phyloP scores from a whole-genome alignment of 2,113 vertebrate species.

The Grus americana region DNA sequence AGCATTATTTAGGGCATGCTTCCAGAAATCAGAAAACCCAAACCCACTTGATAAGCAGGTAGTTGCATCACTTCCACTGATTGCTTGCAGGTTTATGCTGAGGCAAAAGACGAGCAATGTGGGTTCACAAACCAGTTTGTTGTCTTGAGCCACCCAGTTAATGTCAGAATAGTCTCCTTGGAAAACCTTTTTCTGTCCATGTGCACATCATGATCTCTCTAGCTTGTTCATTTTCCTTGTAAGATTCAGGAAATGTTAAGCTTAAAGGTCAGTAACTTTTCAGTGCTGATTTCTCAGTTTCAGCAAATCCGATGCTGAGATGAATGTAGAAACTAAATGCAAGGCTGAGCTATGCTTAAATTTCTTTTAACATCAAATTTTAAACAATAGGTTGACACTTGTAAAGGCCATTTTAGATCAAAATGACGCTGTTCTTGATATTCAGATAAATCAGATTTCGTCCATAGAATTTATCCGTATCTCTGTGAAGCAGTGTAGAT shows the following conservation, averaged over 20 bases:
- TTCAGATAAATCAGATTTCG: background rate
- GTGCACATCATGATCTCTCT: background rate
- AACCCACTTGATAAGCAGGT: conserved; percentile 26
- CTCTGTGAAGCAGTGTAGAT: background rate
- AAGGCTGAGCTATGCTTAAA: background rate
- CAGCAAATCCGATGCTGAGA: background rate
- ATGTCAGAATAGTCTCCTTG: background rate
- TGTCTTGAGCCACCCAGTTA: background rate
- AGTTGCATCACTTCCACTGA: conserved; percentile 24
- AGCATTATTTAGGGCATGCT: background rate
- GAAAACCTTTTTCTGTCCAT: background rate
- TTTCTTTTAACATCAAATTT: background rate
- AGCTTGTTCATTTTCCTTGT: background rate
- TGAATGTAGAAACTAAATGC: background rate
- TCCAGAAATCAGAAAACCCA: conserved; percentile 2
- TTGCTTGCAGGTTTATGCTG: conserved; percentile 34
- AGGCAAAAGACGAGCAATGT: background rate
- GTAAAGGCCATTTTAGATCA: background rate
- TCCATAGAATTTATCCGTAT: background rate
- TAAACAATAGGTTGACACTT: background rate
- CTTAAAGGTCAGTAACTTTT: background rate
- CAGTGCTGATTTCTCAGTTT: background rate
- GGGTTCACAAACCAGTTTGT: background rate
- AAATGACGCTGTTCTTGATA: background rate
- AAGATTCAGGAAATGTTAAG: background rate